phyloP scores from a whole-genome alignment of 2,888 invertebrate species.

The Poecilobothrus nobilitatus region DNA sequence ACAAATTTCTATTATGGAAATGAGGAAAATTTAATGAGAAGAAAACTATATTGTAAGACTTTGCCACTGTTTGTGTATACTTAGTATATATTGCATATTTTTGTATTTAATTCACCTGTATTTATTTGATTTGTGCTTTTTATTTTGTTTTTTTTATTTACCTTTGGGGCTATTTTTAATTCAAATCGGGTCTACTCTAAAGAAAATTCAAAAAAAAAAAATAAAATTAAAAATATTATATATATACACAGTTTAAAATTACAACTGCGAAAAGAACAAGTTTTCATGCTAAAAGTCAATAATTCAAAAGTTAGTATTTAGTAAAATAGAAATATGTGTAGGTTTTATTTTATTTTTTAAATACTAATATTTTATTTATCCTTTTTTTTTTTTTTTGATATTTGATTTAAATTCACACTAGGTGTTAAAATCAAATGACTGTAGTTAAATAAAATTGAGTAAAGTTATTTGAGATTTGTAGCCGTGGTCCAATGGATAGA shows the following conservation, averaged over 20 bases:
- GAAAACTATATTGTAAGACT: background rate
- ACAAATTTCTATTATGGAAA: background rate
- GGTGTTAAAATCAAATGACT: too few species aligned
- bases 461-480: too few species aligned
- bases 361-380: background rate
- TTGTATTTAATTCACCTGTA: background rate
- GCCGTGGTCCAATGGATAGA: too few species aligned
- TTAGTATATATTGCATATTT: background rate
- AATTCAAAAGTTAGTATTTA: background rate
- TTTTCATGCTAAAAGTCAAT: background rate
- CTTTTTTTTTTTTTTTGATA: background rate
- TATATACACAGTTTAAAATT: background rate
- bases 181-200: background rate
- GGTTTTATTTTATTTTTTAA: too few species aligned
- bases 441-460: too few species aligned
- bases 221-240: background rate
- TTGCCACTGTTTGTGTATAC: background rate
- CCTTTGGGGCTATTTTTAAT: constrained; percentile 3
- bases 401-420: too few species aligned
- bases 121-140: background rate
- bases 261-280: background rate
- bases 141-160: background rate
- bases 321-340: background rate
- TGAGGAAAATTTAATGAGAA: background rate
- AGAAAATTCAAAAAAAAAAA: too few species aligned